phyloP scores from a whole-genome alignment of 1,140 invertebrate species.

The Aphaenogaster floridana region DNA sequence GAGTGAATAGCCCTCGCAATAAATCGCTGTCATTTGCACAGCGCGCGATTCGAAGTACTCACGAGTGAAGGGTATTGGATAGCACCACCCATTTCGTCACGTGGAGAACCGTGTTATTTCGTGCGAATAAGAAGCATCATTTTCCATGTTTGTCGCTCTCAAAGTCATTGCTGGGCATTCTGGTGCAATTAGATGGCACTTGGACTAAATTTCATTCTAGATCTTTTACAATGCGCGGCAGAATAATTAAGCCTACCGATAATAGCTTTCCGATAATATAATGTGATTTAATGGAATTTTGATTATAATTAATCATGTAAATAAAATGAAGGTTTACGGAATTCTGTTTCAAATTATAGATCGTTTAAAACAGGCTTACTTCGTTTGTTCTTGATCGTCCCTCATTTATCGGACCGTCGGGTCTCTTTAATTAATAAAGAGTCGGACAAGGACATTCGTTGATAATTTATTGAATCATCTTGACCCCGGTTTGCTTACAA shows the following conservation, averaged over 20 bases:
- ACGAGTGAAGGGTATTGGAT: slow-evolving; percentile 57
- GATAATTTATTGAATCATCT: slow-evolving; percentile 30
- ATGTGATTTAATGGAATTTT: not conserved
- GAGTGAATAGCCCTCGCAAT: slow-evolving; percentile 55
- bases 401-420: not conserved
- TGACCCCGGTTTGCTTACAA: slow-evolving; percentile 19
- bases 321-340: not conserved
- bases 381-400: not conserved
- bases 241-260: not conserved
- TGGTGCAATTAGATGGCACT: slow-evolving; percentile 74
- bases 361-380: not conserved
- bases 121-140: slow-evolving; percentile 38
- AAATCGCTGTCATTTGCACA: slow-evolving; percentile 43
- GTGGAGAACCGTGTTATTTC: slow-evolving; percentile 50
- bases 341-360: not conserved
- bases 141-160: slow-evolving; percentile 79
- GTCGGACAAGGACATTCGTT: not conserved
- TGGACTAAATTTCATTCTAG: not conserved
- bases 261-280: not conserved
- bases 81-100: slow-evolving; percentile 54
- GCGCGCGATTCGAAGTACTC: slow-evolving; percentile 8
- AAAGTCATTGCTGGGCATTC: slow-evolving; percentile 80
- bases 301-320: not conserved
- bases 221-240: not conserved
- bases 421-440: slow-evolving; percentile 30